Evolutionary conservation across 2,888 invertebrate genomes (phyloP), one percentile per base, ranked within the genome.

Genomic region (Aleiodes leptofemur): DNA sequence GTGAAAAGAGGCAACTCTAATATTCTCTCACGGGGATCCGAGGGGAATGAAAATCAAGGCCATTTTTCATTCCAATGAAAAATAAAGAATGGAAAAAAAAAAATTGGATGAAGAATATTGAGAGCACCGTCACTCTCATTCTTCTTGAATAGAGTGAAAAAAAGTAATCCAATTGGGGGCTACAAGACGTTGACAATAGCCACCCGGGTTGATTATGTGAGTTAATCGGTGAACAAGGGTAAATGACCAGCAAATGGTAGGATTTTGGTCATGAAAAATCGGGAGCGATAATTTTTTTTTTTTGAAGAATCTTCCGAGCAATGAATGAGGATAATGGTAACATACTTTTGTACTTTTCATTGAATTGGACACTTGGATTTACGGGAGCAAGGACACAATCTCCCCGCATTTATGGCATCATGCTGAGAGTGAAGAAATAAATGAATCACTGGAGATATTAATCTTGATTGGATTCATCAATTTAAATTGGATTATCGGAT

Each of bases 191-290:
- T 64, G 77, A 83, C 81, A 82, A 83, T 83, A 73, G 73, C 55
- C 71, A 50, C 74, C 53, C 73, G 53, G 29, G 9, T 34, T 72
- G 73, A 76, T 76, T 72, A 70, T 73, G 76, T 73, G 75, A 69
- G 29, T 80, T 81, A 81, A 82, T 86, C 83, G 83, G 82, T 81
- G 80, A 81, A 81, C 82, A 82, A 83, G 80, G 80, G 68, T 74
- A 77, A 55, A 55, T 38, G n/a, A 16, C 43, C 43, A 14, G 7
- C 11, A 48, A 13, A 57, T 57, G 69, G 69, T 59, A 73, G 66
- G 70, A 57, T 48, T 31, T 38, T 23, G 69, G 53, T 11, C 14
- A 73, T 51, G 55, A 57, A 75, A 43, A 59, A 13, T 51, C 23
- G 7, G 43, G 55, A 16, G 64, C 16, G 34, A 38, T 38, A n/a